Conservation (phyloP, 2,113 vertebrate species). For the Zosterops hypoxanthus region DNA sequence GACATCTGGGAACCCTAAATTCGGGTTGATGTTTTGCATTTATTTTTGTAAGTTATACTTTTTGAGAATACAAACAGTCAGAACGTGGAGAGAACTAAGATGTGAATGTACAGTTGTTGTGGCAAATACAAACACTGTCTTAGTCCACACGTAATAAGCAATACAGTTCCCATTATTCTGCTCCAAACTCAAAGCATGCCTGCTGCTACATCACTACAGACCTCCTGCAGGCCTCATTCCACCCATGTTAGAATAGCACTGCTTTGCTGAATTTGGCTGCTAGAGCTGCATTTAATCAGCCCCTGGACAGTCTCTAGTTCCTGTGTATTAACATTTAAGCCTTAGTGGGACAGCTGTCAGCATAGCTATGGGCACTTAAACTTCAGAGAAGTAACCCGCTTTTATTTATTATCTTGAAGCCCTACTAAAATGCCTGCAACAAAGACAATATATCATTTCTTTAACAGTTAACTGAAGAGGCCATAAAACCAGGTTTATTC, state of each 20-base stretch:
- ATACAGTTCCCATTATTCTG: not conserved
- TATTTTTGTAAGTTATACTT: not conserved
- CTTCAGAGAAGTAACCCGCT: not conserved
- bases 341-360: not conserved
- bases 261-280: not conserved
- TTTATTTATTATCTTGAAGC: not conserved
- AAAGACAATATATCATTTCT: not conserved
- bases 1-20: not conserved
- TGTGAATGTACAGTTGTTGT: not conserved
- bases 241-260: not conserved
- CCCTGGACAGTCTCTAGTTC: not conserved
- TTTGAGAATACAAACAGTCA: not conserved
- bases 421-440: not conserved
- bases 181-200: not conserved
- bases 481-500: not conserved
- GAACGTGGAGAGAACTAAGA: not conserved
- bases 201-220: not conserved
- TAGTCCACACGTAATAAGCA: not conserved
- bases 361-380: not conserved
- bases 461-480: not conserved
- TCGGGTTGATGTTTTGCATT: not conserved
- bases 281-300: not conserved
- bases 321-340: not conserved
- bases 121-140: not conserved
- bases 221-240: not conserved